Evolutionary conservation across 2,888 invertebrate species (phyloP), one percentile per base, ranked within the genome.

Genomic region (Cybosia mesomella): DNA sequence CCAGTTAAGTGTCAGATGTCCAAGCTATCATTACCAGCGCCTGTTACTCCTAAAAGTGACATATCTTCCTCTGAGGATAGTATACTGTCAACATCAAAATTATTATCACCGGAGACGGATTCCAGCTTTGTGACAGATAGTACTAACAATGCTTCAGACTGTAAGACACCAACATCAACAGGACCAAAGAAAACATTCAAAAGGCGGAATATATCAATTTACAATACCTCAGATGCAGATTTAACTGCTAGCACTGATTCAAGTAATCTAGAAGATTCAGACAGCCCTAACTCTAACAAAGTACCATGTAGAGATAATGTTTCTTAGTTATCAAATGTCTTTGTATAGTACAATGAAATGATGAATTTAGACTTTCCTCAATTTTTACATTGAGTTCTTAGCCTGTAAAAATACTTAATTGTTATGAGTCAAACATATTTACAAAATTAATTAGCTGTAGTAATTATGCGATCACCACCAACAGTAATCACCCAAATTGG

Each of bases 201-300:
- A 82, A 88, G 95, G 69, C 87, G 94, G 28, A 95, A 95, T 70
- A 81, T 94, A 68, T 91, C 93, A n/a, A 85, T 94, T 54, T 95
- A 95, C 70, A 87, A 82, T 69, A 89, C 89, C 36, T 80, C 91
- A 64, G 91, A 91, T 43, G 81, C 71, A 66, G 89, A 90, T 72
- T 89, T 89, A 28, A 86, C 81, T 80, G 77, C 79, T 13, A 88
- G 80, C 66, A 85, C 87, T 43, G 85, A 82, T 60, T 83, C 87
- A 49, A 86, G 83, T 73, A 85, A 88, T 21, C 22, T 83, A 34
- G 24, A 60, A 39, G 74, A 75, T 65, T 74, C 83, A 24, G 86
- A 85, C 1, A 91, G 89, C 69, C 90, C 90, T 62, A 71, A 73
- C 81, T 70, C 59, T 65, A 89, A 83, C 83, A 93, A 93, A 86